phyloP scores from a whole-genome alignment of 2,888 invertebrate genomes.

The Dione vanillae region DNA sequence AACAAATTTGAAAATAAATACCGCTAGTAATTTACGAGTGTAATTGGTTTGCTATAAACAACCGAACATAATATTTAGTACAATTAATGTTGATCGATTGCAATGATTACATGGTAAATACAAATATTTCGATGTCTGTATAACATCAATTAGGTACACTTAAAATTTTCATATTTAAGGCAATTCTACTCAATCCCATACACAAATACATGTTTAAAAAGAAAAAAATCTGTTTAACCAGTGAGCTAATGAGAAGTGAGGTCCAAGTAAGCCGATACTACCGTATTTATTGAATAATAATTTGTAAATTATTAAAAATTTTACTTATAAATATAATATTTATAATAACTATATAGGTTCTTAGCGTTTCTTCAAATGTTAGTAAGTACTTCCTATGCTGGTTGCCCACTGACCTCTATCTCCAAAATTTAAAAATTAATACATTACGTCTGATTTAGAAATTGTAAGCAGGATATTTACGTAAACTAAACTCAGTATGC shows the following conservation, averaged over 20 bases:
- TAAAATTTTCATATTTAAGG: background rate
- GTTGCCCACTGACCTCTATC: constrained; percentile 31
- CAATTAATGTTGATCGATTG: constrained; percentile 68
- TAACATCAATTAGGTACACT: constrained; percentile 8
- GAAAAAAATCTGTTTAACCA: too few species aligned
- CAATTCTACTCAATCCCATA: background rate
- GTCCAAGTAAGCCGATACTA: too few species aligned
- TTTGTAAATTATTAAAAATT: too few species aligned
- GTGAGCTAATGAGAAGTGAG: too few species aligned
- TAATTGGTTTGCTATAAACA: constrained; percentile 66
- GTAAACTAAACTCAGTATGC: background rate
- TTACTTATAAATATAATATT: too few species aligned
- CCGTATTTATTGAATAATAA: too few species aligned
- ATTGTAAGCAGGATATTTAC: constrained; percentile 13
- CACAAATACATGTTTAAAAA: too few species aligned
- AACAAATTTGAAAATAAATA: constrained; percentile 19
- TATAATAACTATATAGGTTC: too few species aligned
- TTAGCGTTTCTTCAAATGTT: constrained; percentile 59
- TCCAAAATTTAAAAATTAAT: constrained; percentile 26
- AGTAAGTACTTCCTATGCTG: constrained; percentile 26
- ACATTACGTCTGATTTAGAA: constrained; percentile 13
- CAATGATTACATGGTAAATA: constrained; percentile 78
- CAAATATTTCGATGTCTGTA: constrained; percentile 60
- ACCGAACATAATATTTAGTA: constrained; percentile 67
- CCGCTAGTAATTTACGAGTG: constrained; percentile 16